A percentile compares a stretch with the other conserved stretches of the same genome.
phyloP scores from a whole-genome alignment of 1,140 invertebrate genomes.

The Physella acuta region DNA sequence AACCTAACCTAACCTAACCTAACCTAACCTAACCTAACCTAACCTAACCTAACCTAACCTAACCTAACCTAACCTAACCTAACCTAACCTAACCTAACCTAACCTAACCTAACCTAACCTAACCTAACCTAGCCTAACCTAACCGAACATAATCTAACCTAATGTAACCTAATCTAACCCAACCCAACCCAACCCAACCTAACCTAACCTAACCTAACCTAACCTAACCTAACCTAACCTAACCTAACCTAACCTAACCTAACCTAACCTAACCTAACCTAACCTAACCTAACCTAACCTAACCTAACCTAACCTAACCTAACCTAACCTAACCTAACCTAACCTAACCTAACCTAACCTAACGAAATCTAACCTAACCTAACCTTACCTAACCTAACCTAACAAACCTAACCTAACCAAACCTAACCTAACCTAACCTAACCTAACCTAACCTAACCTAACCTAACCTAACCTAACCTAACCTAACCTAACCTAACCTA shows the following conservation, averaged over 20 bases:
- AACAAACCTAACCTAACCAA: too few species aligned
- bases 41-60: not conserved
- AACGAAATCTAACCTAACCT: too few species aligned
- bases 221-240: slow-evolving; percentile 4
- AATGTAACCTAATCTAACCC: slow-evolving; percentile 1
- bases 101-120: not conserved
- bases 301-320: slow-evolving; percentile 1
- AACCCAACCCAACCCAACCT: slow-evolving; percentile 4
- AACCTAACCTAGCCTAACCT: slow-evolving; percentile 4
- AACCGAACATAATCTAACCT: too few species aligned
- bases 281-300: not conserved
- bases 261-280: too few species aligned
- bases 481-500: too few species aligned
- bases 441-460: too few species aligned
- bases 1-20: slow-evolving; percentile 1
- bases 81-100: not conserved
- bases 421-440: too few species aligned
- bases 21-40: slow-evolving; percentile 4
- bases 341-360: too few species aligned
- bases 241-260: not conserved
- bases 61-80: not conserved
- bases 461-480: too few species aligned
- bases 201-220: slow-evolving; percentile 1
- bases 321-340: not conserved
- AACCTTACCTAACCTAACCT: too few species aligned